Base-by-base conservation (phyloP, 2,113 vertebrate genomes). In the Amphilophus citrinellus region DNA sequence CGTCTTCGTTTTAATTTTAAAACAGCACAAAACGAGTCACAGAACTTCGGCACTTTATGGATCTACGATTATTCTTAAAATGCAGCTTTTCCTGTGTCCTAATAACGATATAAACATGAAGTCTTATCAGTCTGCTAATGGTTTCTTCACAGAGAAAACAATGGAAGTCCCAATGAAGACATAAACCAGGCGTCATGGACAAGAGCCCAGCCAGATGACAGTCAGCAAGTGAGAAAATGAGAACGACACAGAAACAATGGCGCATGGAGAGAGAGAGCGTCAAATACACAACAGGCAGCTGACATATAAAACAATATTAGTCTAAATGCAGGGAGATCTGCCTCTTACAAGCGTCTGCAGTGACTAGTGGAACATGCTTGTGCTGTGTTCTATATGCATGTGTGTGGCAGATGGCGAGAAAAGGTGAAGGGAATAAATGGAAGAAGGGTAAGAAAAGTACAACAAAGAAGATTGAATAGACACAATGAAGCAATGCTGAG, bases 241-340 rank as follows among this genome's bases (percentile, higher is more conserved):
- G 68, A 44, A 59, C 22, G 6, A 80, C 22, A 24, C 1, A 73
- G 47, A 1, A 27, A 24, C 44, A 20, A 7, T 18, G 68, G 75
- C 59, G 53, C 7, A 57, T 11, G 76, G 53, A 27, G 35, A n/a
- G 8, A 44, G 2, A 27, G 65, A 66, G 37, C 18, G 58, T 30
- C 83, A 88, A 87, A 79, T 86, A 85, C 81, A 84, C 77, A 86
- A 79, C 71, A 84, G 37, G 79, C 44, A 79, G 77, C 82, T 81
- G 82, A 79, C 77, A 81, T 76, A 84, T 84, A 88, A 61, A 86
- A 84, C 75, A 87, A 85, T 89, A 89, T 85, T 86, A 79, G 80
- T 61, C 27, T 27, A 91, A 30, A 87, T 83, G 66, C 80, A 84
- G 85, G 84, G 71, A 39, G 78, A 59, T 1, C 5, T 62, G 75